These are phyloP conservation scores for Notothenia rossii DNA, from an alignment of 2,113 vertebrate genomes.

Conservation along the genomic window DNA sequence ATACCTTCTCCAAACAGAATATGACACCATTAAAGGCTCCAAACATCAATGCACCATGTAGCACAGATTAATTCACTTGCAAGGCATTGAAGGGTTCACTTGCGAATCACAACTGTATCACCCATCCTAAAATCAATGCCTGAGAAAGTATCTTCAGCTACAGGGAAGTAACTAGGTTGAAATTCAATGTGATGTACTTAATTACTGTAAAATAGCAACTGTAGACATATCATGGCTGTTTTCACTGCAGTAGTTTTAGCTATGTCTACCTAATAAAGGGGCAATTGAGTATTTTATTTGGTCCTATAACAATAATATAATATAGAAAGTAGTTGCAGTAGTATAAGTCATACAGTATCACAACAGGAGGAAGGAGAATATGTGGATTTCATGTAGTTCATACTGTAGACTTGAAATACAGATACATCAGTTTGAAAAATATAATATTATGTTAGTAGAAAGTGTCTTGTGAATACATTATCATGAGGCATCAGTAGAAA, in stretches of 20 bases:
- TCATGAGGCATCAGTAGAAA: background rate
- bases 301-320: background rate
- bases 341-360: too few species aligned
- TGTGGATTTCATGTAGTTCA: too few species aligned
- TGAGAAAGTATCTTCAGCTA: background rate
- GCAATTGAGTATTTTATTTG: background rate
- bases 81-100: background rate
- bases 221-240: background rate
- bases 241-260: background rate
- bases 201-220: background rate
- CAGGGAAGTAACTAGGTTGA: background rate
- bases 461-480: background rate
- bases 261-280: background rate
- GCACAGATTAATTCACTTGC: background rate
- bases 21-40: constrained; percentile 33
- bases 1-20: constrained; percentile 14
- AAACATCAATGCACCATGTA: background rate
- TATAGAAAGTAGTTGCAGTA: background rate
- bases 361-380: too few species aligned
- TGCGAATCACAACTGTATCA: background rate
- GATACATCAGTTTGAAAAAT: background rate
- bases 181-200: background rate
- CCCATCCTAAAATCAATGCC: too few species aligned
- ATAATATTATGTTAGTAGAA: background rate
- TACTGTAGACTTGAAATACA: background rate